These are phyloP conservation scores for Caloenas nicobarica DNA, from an alignment of 2,113 vertebrate species.

Conservation along the genomic window DNA sequence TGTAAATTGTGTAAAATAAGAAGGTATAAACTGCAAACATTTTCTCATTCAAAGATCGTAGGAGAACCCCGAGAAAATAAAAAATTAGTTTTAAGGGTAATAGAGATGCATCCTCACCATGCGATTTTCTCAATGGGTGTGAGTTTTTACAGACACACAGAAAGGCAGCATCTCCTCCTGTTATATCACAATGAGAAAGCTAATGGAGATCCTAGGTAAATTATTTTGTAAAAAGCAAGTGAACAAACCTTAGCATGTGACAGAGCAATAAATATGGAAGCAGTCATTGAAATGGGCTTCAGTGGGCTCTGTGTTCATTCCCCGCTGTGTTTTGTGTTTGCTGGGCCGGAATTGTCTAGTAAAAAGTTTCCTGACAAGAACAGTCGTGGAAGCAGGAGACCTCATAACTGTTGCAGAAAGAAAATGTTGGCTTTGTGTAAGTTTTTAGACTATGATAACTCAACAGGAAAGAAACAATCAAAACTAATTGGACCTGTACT, in stretches of 20 bases:
- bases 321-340: background rate
- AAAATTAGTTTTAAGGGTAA: background rate
- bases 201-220: background rate
- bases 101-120: background rate
- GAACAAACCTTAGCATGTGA: background rate
- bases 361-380: background rate
- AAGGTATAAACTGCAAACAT: background rate
- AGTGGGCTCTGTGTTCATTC: background rate
- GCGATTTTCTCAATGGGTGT: accelerated
- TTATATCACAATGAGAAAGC: background rate
- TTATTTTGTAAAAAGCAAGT: background rate
- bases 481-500: background rate
- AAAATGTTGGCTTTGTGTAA: background rate
- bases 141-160: background rate
- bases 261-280: background rate
- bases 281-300: background rate
- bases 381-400: background rate
- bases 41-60: background rate
- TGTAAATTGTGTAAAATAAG: background rate
- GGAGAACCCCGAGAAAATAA: background rate
- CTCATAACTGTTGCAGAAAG: background rate
- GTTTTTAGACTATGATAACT: background rate
- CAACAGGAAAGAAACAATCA: background rate
- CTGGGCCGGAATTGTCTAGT: background rate
- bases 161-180: background rate